Percentiles rank a stretch among this genome's conserved stretches.
Conservation (phyloP, 2,888 invertebrate species). For the Eugnorisma glareosa region DNA sequence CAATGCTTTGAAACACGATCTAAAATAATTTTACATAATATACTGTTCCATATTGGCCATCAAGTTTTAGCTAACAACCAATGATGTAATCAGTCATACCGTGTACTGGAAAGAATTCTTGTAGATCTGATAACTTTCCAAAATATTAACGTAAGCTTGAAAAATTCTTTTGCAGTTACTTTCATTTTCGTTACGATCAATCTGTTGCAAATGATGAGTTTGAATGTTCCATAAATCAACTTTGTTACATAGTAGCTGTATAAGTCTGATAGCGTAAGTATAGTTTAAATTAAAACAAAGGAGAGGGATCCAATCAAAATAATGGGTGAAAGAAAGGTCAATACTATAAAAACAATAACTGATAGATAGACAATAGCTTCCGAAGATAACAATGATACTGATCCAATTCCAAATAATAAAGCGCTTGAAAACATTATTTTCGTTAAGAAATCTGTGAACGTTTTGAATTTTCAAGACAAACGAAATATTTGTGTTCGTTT, state of each 20-base stretch:
- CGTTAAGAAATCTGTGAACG: too few relatives aligned
- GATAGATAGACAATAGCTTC: too few relatives aligned
- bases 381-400: too few relatives aligned
- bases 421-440: too few relatives aligned
- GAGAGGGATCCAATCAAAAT: not conserved
- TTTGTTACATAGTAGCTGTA: conserved; percentile 35
- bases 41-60: not conserved
- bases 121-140: conserved; percentile 28
- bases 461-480: too few relatives aligned
- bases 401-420: too few relatives aligned
- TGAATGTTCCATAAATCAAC: conserved; percentile 43
- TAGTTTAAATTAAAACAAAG: conserved; percentile 32
- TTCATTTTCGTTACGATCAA: not conserved
- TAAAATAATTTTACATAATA: not conserved
- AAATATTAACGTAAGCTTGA: conserved; percentile 18
- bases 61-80: not conserved
- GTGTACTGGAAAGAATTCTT: not conserved
- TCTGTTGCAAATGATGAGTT: not conserved
- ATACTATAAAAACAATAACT: not conserved
- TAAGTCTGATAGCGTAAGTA: conserved; percentile 5
- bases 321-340: not conserved
- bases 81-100: not conserved
- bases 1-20: not conserved
- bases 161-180: conserved; percentile 14
- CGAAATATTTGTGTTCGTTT: too few relatives aligned